Evolutionary conservation across 2,888 invertebrate genomes (phyloP).

Genomic region (Leucoptera coffeella): DNA sequence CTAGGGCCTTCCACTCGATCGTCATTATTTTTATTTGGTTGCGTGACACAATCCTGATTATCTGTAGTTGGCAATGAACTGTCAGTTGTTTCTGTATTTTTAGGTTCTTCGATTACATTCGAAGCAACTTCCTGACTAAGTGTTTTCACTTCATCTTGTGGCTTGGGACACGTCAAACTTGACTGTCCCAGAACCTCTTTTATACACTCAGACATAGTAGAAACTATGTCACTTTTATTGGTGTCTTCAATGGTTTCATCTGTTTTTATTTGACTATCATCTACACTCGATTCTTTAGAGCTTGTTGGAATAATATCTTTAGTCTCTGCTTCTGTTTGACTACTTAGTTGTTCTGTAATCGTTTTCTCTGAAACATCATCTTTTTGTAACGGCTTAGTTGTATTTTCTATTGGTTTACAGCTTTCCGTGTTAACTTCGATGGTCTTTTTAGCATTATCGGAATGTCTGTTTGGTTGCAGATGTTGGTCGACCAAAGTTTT

Average conservation of each 20-base stretch:
- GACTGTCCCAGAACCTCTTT: too few relatives aligned
- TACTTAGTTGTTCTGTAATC: neutral
- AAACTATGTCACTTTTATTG: too few relatives aligned
- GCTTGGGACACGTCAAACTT: too few relatives aligned
- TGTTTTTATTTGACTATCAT: neutral
- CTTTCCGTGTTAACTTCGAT: slow-evolving; percentile 40
- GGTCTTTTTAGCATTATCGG: slow-evolving; percentile 37
- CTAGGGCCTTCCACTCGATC: too few relatives aligned
- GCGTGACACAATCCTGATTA: too few relatives aligned
- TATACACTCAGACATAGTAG: too few relatives aligned
- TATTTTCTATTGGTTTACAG: slow-evolving; percentile 13
- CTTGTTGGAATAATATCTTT: neutral
- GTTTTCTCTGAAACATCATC: neutral
- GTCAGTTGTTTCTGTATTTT: too few relatives aligned
- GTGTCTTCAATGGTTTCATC: neutral
- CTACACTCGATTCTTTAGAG: neutral
- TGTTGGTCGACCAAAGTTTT: slow-evolving; percentile 43
- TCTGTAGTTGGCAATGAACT: too few relatives aligned
- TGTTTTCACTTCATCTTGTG: too few relatives aligned
- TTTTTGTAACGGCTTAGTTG: neutral
- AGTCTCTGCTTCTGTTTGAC: neutral
- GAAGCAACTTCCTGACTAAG: too few relatives aligned
- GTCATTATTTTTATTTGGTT: too few relatives aligned
- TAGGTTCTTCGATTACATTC: too few relatives aligned
- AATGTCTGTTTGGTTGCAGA: slow-evolving; percentile 33